These are phyloP conservation scores for Tyrannus savana DNA, from an alignment of 2,113 vertebrate species.

Conservation along the genomic window DNA sequence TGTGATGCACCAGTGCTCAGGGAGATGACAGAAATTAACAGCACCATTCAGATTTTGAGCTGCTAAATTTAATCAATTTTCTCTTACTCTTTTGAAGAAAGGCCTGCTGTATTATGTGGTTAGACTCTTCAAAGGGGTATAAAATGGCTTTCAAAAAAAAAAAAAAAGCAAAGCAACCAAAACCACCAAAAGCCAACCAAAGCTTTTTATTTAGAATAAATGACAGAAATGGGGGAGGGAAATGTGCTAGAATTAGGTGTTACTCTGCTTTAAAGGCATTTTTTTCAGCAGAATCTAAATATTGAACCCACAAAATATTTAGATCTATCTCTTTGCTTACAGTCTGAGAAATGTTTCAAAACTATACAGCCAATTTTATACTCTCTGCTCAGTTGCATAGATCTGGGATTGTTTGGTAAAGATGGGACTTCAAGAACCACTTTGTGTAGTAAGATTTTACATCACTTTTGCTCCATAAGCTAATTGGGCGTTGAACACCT, in stretches of 20 bases:
- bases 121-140: not conserved
- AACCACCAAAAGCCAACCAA: fast-evolving
- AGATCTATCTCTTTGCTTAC: not conserved
- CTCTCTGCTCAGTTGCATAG: not conserved
- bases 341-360: not conserved
- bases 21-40: not conserved
- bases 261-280: not conserved
- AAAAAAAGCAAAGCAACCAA: too few species aligned
- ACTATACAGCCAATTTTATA: not conserved
- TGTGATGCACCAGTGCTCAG: not conserved
- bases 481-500: not conserved
- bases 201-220: not conserved
- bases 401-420: not conserved
- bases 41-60: not conserved
- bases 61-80: not conserved
- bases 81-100: not conserved
- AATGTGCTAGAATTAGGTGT: not conserved
- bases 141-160: not conserved
- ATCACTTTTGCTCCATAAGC: not conserved
- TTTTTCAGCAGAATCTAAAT: not conserved
- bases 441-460: not conserved
- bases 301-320: fast-evolving
- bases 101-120: not conserved
- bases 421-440: not conserved
- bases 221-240: fast-evolving